A percentile compares a stretch with the other conserved stretches of the same genome.
Evolutionary conservation across 92 coral and sea anemone species (phyloP).

Genomic region (Epizoanthus scotinus): DNA sequence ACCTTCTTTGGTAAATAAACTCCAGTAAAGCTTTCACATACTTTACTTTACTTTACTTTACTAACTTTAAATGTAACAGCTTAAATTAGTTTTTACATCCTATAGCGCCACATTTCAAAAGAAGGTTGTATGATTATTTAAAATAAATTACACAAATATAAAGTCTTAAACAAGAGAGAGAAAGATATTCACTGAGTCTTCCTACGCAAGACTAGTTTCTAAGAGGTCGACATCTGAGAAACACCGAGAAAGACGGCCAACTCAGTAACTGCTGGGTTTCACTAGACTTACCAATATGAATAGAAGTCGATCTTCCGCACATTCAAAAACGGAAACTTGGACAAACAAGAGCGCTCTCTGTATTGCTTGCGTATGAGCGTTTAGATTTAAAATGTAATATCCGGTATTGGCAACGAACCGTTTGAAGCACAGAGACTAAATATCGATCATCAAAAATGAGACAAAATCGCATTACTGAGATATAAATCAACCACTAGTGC

Average conservation of each 20-base stretch:
- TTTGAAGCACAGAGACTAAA: background rate
- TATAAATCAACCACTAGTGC: background rate
- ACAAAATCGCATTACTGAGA: background rate
- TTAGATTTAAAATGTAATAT: background rate
- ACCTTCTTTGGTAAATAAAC: constrained; percentile 9
- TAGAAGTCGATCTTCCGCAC: background rate
- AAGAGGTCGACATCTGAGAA: too few relatives aligned
- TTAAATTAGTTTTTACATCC: background rate
- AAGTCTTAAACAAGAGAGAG: too few relatives aligned
- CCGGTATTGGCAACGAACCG: background rate
- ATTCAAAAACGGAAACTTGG: background rate
- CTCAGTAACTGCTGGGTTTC: background rate
- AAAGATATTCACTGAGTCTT: too few relatives aligned
- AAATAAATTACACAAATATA: too few relatives aligned
- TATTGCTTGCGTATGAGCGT: background rate
- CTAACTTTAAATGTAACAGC: background rate
- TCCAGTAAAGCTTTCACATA: background rate
- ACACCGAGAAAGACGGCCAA: background rate
- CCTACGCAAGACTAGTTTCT: too few relatives aligned
- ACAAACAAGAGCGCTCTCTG: background rate
- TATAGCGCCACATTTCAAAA: too few relatives aligned
- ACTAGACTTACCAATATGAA: too few relatives aligned
- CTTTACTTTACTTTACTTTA: background rate
- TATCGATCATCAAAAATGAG: background rate
- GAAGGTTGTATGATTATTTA: too few relatives aligned